Evolutionary conservation across 2,113 vertebrate genomes (phyloP).

Genomic region (Dascyllus trimaculatus): DNA sequence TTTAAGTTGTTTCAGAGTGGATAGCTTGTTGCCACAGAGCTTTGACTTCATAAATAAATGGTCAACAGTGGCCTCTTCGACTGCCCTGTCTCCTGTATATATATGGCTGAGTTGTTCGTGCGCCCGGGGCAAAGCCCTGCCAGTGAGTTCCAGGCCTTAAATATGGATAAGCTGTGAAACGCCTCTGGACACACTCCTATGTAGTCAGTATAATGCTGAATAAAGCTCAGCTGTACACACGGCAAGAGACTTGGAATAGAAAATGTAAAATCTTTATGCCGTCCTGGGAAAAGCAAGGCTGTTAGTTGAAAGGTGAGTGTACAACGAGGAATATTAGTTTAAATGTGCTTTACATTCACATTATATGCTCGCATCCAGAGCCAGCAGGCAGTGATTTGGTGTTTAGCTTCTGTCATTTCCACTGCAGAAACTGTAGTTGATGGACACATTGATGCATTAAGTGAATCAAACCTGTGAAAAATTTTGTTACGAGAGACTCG

Average conservation of each 20-base stretch:
- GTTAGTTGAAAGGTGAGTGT: slow-evolving; percentile 20
- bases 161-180: slow-evolving; percentile 82
- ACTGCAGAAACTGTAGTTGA: neutral
- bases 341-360: slow-evolving; percentile 22
- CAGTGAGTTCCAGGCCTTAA: slow-evolving; percentile 76
- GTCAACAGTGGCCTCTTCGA: slow-evolving; percentile 71
- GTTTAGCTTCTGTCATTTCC: slow-evolving; percentile 20
- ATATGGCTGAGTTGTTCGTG: slow-evolving; percentile 69
- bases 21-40: slow-evolving; percentile 75
- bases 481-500: neutral
- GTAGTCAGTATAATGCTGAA: slow-evolving; percentile 69
- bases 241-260: slow-evolving; percentile 27
- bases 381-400: neutral
- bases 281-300: slow-evolving; percentile 39
- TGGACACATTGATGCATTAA: slow-evolving; percentile 12
- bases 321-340: slow-evolving; percentile 9
- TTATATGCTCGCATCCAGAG: slow-evolving; percentile 10
- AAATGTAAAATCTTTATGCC: slow-evolving; percentile 40
- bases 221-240: slow-evolving; percentile 58
- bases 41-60: slow-evolving; percentile 84
- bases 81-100: slow-evolving; percentile 67
- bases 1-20: slow-evolving; percentile 78
- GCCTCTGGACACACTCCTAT: slow-evolving; percentile 77
- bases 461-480: slow-evolving; percentile 12
- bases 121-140: slow-evolving; percentile 73